Conservation (phyloP, 2,113 vertebrate genomes). For the Corvus cornix region DNA sequence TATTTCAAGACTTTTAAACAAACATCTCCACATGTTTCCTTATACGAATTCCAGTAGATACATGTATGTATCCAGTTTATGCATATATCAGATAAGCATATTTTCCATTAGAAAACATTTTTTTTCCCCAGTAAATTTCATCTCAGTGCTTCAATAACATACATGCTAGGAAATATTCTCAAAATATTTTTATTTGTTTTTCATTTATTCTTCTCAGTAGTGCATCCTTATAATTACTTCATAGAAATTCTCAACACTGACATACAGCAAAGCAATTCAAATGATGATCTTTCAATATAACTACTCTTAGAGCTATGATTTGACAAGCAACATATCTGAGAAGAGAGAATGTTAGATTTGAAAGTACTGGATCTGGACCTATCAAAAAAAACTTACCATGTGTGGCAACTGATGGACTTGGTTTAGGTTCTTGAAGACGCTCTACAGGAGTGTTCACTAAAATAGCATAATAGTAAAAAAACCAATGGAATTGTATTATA, state of each 20-base stretch:
- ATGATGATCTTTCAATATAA: not conserved
- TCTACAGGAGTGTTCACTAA: slow-evolving; percentile 70
- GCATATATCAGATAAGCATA: not conserved
- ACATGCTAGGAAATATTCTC: not conserved
- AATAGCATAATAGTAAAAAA: slow-evolving; percentile 5
- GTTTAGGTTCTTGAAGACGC: slow-evolving; percentile 73
- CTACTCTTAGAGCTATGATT: not conserved
- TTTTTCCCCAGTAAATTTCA: not conserved
- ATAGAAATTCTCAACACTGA: not conserved
- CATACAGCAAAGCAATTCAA: not conserved
- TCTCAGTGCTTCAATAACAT: not conserved
- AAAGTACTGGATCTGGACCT: not conserved
- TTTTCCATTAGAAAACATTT: not conserved
- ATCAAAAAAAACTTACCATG: slow-evolving; percentile 75
- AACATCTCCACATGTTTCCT: slow-evolving; percentile 1
- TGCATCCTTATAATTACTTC: not conserved
- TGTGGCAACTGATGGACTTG: not conserved
- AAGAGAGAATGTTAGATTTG: not conserved
- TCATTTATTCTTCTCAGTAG: not conserved
- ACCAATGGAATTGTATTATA: not conserved
- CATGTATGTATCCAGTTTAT: not conserved
- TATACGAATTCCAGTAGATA: not conserved
- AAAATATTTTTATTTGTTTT: not conserved
- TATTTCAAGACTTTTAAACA: slow-evolving; percentile 4
- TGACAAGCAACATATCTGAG: not conserved